These are phyloP conservation scores for Leptogaster cylindrica DNA, from an alignment of 2,888 invertebrate genomes.

Conservation along the genomic window DNA sequence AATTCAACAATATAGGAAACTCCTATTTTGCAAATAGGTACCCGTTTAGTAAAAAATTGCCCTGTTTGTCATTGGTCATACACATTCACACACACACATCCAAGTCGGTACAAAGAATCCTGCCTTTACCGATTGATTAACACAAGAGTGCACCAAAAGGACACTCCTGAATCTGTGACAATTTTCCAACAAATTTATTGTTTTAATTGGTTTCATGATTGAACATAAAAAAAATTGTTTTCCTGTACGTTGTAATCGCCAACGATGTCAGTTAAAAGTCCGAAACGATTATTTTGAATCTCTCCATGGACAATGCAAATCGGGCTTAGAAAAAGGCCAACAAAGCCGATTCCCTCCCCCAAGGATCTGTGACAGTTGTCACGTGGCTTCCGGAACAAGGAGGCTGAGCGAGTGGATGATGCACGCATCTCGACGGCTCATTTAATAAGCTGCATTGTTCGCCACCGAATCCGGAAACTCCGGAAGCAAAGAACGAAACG, in stretches of 20 bases:
- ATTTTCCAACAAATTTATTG: conserved; percentile 13
- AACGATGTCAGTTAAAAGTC: neutral
- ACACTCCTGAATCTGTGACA: too few species aligned
- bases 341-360: neutral
- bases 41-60: too few species aligned
- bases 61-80: neutral
- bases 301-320: neutral
- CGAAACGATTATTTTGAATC: neutral
- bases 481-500: conserved; percentile 37
- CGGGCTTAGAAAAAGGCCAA: conserved; percentile 3
- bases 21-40: too few species aligned
- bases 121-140: neutral
- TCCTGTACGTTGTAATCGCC: conserved; percentile 1
- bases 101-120: neutral
- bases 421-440: conserved; percentile 40
- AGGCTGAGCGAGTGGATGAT: neutral
- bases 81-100: neutral
- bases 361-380: conserved; percentile 39
- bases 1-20: too few species aligned
- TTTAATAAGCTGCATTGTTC: conserved; percentile 42
- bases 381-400: conserved; percentile 37
- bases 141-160: too few species aligned
- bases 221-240: neutral
- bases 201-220: conserved; percentile 2
- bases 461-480: conserved; percentile 22